Percentiles rank a stretch among this genome's conserved stretches.
Conservation (phyloP, 2,888 invertebrate genomes). For the Drosophila aldrichi region DNA sequence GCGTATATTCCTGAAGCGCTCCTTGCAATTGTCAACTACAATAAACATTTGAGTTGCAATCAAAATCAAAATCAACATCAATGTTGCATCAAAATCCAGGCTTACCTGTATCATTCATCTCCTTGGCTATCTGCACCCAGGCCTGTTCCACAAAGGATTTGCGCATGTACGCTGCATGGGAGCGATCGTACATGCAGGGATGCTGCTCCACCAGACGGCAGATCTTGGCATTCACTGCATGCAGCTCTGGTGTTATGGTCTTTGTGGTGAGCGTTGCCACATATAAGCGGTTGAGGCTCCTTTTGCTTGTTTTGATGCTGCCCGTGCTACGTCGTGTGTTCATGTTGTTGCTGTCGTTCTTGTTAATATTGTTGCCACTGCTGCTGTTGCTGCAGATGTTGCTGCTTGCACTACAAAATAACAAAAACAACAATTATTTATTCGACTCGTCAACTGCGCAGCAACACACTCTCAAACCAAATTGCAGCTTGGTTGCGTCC, state of each 20-base stretch:
- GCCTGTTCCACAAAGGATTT: conserved; percentile 80
- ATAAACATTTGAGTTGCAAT: background rate
- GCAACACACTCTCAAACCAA: conserved; percentile 37
- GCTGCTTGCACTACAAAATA: conserved; percentile 18
- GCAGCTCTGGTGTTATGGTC: conserved; percentile 75
- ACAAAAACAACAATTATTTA: conserved; percentile 29
- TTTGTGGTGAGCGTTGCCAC: conserved; percentile 46
- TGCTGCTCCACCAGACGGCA: conserved; percentile 78
- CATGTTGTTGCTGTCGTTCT: conserved; percentile 18
- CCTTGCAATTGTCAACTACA: conserved; percentile 80
- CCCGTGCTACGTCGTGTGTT: conserved; percentile 58
- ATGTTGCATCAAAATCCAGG: background rate
- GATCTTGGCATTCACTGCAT: conserved; percentile 78
- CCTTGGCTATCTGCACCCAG: conserved; percentile 80
- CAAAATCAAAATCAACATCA: background rate
- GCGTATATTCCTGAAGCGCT: conserved; percentile 84
- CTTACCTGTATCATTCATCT: conserved; percentile 79
- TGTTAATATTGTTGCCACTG: conserved; percentile 1
- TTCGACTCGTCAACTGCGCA: conserved; percentile 51
- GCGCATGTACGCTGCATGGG: conserved; percentile 74
- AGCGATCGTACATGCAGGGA: conserved; percentile 83
- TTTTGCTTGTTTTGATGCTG: conserved; percentile 32
- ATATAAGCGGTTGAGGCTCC: conserved; percentile 22
- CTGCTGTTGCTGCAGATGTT: conserved; percentile 19
- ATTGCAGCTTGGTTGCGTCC: conserved; percentile 43